Conservation (phyloP, 2,797 vertebrate species). For the Podarcis siculus region DNA sequence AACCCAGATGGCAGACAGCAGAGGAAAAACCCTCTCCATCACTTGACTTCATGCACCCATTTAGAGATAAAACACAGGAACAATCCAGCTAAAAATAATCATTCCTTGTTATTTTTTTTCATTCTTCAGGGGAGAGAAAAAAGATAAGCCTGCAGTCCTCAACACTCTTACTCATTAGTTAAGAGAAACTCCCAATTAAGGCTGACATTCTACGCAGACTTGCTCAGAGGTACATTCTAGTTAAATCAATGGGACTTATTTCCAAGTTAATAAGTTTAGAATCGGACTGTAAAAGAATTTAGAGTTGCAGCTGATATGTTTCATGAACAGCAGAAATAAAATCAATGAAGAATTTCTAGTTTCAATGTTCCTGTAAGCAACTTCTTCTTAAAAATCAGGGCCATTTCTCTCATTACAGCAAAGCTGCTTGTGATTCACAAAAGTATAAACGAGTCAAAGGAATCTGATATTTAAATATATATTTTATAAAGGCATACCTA, state of each 20-base stretch:
- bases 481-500: background rate
- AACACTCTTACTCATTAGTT: constrained; percentile 15
- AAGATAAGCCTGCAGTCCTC: constrained; percentile 12
- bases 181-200: constrained; percentile 34
- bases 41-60: constrained; percentile 65
- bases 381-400: constrained; percentile 45
- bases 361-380: constrained; percentile 45
- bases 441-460: background rate
- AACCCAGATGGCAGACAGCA: constrained; percentile 75
- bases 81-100: constrained; percentile 68
- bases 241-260: constrained; percentile 23
- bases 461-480: background rate
- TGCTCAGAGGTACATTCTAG: constrained; percentile 2
- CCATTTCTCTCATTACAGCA: constrained; percentile 18
- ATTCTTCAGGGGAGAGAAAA: constrained; percentile 47
- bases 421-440: background rate
- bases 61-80: constrained; percentile 76
- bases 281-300: constrained; percentile 20
- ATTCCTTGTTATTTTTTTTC: constrained; percentile 71
- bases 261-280: constrained; percentile 34
- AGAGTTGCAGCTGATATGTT: constrained; percentile 5
- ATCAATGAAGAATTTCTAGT: constrained; percentile 50
- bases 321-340: constrained; percentile 59
- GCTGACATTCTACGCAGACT: constrained; percentile 5
- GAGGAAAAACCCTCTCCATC: constrained; percentile 66